Base-by-base conservation (phyloP, 92 coral and sea anemone species). In the Zoanthus sansibaricus region DNA sequence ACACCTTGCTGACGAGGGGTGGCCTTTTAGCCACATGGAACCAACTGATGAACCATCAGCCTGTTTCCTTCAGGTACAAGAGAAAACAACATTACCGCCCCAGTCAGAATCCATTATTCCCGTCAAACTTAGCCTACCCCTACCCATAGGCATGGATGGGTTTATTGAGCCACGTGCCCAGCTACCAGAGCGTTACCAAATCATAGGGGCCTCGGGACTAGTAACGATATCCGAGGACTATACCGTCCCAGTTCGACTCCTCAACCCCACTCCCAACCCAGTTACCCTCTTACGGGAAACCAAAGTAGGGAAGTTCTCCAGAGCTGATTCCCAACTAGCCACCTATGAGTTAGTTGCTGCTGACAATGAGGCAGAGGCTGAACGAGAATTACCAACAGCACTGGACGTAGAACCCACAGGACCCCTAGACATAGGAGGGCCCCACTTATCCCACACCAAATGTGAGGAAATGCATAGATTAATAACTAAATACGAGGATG, bases 221-320 rank as follows among this genome's bases (percentile, higher is more conserved):
- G 42, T 33, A 33, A 33, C 1, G 42, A 33, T 33, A 33, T 33
- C 42, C 42, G 42, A 33, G 42, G 42, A 52, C 1, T 46, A 77
- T 49, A 11, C 67, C 0, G 74, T 89, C 3, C 92, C 92, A 12
- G 32, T 84, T 6, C 71, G 86, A 5, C 49, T 89, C 14, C 64
- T 89, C 1, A 89, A 86, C 20, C 92, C 86, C 71, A 76, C 92
- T 9, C 48, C 32, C 1, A 47, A 54, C 32, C 90, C 92, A 0
- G 44, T 89, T 5, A 76, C 21, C 9, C 72, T 89, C 30, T 85
- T 33, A 20, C 52, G 86, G 31, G 3, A 71, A 2, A 85, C 92
- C 1, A 52, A 71, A 1, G 58, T 85, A 20, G 92, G 89, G 52
- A 14, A 48, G 18, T 76, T 76, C 10, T 47, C 64, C 7, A 0